A percentile compares a stretch with the other conserved stretches of the same genome.
These are phyloP conservation scores for Rotaria macrura DNA, from an alignment of 2,888 invertebrate genomes.

Conservation along the genomic window DNA sequence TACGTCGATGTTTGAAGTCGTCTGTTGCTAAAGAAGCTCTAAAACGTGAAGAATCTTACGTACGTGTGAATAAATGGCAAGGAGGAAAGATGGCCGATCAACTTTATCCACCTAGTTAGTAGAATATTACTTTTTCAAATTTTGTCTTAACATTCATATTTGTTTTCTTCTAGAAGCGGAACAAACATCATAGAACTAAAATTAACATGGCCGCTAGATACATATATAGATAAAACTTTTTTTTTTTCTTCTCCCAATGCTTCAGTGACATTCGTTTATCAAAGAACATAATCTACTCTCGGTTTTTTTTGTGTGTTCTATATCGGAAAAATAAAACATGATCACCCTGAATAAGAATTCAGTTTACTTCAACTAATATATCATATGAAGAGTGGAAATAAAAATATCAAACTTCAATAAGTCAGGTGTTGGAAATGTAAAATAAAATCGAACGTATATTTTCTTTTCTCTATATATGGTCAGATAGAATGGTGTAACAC, in stretches of 20 bases:
- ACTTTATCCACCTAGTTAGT: not conserved
- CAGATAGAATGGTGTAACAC: too few species aligned
- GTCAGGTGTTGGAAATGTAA: too few species aligned
- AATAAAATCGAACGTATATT: too few species aligned
- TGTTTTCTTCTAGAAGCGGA: not conserved
- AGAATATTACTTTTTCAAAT: not conserved
- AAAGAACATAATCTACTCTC: not conserved
- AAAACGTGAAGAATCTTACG: slow-evolving; percentile 64
- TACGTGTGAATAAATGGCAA: slow-evolving; percentile 76
- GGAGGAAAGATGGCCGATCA: slow-evolving; percentile 60
- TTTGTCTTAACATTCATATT: not conserved
- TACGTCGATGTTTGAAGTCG: slow-evolving; percentile 69
- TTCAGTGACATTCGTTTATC: not conserved
- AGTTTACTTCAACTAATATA: too few species aligned
- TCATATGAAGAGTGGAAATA: too few species aligned
- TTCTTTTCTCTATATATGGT: too few species aligned
- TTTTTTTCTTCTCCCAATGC: not conserved
- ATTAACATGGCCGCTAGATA: not conserved
- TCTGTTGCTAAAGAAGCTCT: slow-evolving; percentile 64
- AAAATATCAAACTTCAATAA: too few species aligned
- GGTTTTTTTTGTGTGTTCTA: not conserved
- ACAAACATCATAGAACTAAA: not conserved
- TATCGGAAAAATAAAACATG: not conserved
- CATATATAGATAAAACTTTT: not conserved
- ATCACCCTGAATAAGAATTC: not conserved